Conservation (phyloP, 2,888 invertebrate species). For the Pomacea canaliculata region DNA sequence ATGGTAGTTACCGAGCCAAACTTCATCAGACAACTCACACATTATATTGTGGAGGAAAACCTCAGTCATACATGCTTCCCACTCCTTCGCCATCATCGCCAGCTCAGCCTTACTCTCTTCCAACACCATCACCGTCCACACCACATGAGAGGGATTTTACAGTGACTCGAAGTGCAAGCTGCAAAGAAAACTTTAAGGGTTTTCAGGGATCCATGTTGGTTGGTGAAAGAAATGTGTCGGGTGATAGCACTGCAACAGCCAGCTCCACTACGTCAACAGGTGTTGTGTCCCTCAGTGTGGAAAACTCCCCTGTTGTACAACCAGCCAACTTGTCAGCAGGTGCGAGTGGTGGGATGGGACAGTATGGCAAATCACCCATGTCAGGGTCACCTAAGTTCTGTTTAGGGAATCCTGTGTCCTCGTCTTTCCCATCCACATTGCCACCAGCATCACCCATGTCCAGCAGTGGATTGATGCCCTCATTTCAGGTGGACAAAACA, state of each 20-base stretch:
- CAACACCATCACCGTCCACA: slow-evolving; percentile 9
- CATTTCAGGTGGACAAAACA: slow-evolving; percentile 10
- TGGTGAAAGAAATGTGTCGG: slow-evolving; percentile 37
- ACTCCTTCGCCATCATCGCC: slow-evolving; percentile 26
- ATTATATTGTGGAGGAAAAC: slow-evolving; percentile 14
- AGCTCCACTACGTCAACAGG: slow-evolving; percentile 19
- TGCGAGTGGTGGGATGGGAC: not conserved
- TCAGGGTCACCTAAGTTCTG: slow-evolving; percentile 11
- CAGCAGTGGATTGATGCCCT: not conserved
- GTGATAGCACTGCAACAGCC: slow-evolving; percentile 29
- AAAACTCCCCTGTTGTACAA: slow-evolving; percentile 9
- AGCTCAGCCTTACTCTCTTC: slow-evolving; percentile 7
- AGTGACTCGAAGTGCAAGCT: slow-evolving; percentile 49
- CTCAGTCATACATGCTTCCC: slow-evolving; percentile 11
- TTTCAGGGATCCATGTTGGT: slow-evolving; percentile 45
- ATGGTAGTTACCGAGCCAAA: slow-evolving; percentile 50
- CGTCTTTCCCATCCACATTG: slow-evolving; percentile 7
- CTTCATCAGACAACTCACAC: slow-evolving; percentile 34
- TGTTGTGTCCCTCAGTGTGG: slow-evolving; percentile 9
- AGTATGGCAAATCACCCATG: not conserved
- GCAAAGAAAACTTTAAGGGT: slow-evolving; percentile 57
- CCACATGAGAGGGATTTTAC: slow-evolving; percentile 29
- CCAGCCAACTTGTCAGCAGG: not conserved
- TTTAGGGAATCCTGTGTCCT: slow-evolving; percentile 10
- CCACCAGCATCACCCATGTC: not conserved